Percentiles rank a stretch among this genome's conserved stretches.
These are phyloP conservation scores for Drosophila sucinea DNA, from an alignment of 1,140 invertebrate genomes.

Conservation along the genomic window DNA sequence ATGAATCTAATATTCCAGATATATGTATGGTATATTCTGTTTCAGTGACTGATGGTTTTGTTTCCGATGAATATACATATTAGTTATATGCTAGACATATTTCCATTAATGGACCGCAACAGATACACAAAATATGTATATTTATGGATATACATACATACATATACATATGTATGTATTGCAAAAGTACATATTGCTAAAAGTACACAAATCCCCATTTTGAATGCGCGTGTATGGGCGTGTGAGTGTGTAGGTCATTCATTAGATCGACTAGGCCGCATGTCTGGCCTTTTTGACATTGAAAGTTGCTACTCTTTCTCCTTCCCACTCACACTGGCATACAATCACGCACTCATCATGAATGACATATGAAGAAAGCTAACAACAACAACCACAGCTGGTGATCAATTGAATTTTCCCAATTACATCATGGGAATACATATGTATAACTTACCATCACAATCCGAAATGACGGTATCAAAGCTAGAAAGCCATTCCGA, in stretches of 20 bases:
- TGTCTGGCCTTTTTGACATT: conserved; percentile 63
- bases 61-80: not conserved
- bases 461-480: conserved; percentile 92
- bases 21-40: too few relatives aligned
- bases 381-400: conserved; percentile 11
- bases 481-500: conserved; percentile 88
- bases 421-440: not conserved
- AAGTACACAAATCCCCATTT: not conserved
- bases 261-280: conserved; percentile 18
- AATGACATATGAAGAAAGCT: not conserved
- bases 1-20: too few relatives aligned
- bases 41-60: too few relatives aligned
- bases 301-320: conserved; percentile 50
- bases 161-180: not conserved
- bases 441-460: conserved; percentile 88
- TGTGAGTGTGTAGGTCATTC: conserved; percentile 7
- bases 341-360: conserved; percentile 2
- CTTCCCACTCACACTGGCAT: conserved; percentile 19
- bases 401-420: conserved; percentile 14
- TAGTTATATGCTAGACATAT: not conserved
- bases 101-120: conserved; percentile 7
- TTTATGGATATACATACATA: not conserved
- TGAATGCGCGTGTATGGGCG: not conserved
- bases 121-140: not conserved
- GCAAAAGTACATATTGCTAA: not conserved